A percentile compares a stretch with the other conserved stretches of the same genome.
Evolutionary conservation across 2,113 vertebrate species (phyloP).

Genomic region (Marmota monax): DNA sequence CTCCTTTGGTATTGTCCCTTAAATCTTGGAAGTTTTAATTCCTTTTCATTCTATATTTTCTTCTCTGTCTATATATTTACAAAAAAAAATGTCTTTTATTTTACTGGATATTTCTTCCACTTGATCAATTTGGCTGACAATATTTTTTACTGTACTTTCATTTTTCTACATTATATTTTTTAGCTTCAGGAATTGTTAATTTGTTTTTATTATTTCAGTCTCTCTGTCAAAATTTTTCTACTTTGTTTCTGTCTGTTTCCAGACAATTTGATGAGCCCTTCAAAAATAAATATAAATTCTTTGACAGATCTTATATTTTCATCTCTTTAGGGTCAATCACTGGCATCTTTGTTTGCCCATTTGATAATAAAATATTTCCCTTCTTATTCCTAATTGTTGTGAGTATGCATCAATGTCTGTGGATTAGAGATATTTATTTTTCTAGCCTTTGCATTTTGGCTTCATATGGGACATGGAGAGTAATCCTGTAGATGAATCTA

Average conservation of each 20-base stretch:
- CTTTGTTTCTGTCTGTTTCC: neutral
- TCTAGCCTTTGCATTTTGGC: neutral
- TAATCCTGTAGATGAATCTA: neutral
- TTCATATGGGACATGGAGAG: neutral
- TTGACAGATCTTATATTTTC: neutral
- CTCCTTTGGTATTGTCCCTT: neutral
- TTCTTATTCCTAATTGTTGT: neutral
- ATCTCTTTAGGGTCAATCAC: neutral
- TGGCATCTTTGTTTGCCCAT: neutral
- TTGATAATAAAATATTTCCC: neutral
- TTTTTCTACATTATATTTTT: neutral
- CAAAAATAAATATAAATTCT: neutral
- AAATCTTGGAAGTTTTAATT: neutral
- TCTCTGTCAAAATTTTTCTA: neutral
- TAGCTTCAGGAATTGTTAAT: neutral
- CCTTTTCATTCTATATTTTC: neutral
- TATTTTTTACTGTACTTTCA: neutral
- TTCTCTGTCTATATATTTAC: neutral
- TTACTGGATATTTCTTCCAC: neutral
- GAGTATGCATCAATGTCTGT: neutral
- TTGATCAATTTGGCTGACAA: neutral
- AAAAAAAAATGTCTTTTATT: neutral
- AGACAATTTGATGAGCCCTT: neutral
- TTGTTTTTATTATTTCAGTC: neutral
- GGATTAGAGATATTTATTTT: neutral